Evolutionary conservation across 2,888 invertebrate genomes (phyloP), one percentile per base, ranked within the genome.

Genomic region (Sceliomorpha sp.): DNA sequence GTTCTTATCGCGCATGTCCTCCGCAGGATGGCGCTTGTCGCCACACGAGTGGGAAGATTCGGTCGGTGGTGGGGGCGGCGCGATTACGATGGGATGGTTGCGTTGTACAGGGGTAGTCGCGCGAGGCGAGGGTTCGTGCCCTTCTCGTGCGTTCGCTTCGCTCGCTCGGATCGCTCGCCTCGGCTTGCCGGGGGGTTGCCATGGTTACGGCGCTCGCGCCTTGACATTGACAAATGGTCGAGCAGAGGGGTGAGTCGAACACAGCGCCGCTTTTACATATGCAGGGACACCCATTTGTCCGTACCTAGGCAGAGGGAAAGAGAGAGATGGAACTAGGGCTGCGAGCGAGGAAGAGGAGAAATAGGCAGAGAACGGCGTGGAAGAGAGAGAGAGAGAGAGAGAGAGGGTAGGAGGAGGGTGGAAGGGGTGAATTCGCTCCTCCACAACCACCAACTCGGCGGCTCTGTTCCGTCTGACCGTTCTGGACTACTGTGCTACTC

Each of bases 231-330:
- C 87, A 88, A 88, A 88, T 88, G 87, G 87, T 85, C 83, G 83
- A 58, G 73, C 72, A 70, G 75, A 70, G 86, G 88, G 88, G 88
- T 85, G 86, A 85, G 81, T 81, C 81, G 85, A 88, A 83, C 84
- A 86, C 87, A 87, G 84, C 84, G 86, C 82, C 81, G 85, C 87
- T 88, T 88, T 88, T 88, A 88, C 88, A 88, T 88, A 88, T 88
- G 88, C 88, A 87, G 85, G 85, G 88, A 88, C 88, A 88, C 86
- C 88, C 88, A 88, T 88, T 88, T 88, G 88, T 88, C 87, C 84
- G 83, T 81, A 79, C 79, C 76, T 78, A 81, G 80, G 76, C 69
- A 60, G 37, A 50, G 53, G 24, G 58, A 20, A 37, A 17, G 55
- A 9, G 48, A 36, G 51, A 48, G 42, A 13, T n/a, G n/a, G n/a